These are phyloP conservation scores for Stenolophus ochropezus DNA, from an alignment of 2,888 invertebrate genomes.

Conservation along the genomic window DNA sequence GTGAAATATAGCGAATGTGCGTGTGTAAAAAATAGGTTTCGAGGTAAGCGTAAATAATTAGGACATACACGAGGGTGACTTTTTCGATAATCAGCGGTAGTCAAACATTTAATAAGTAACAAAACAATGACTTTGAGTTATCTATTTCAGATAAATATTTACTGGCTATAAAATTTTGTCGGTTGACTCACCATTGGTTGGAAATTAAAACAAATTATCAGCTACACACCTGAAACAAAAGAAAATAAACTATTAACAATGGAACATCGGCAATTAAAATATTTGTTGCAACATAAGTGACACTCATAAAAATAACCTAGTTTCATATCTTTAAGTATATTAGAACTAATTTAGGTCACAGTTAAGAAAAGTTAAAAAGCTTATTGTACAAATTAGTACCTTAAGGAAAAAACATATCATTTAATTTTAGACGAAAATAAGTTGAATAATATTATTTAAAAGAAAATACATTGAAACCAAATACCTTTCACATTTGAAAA, in stretches of 20 bases:
- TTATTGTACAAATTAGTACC: background rate
- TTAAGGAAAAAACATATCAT: background rate
- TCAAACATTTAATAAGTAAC: background rate
- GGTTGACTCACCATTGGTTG: constrained; percentile 29
- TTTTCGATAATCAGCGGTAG: background rate
- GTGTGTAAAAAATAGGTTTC: constrained; percentile 41
- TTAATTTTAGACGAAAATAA: background rate
- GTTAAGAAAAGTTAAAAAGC: background rate
- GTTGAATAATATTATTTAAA: too few species aligned
- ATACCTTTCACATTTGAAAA: too few species aligned
- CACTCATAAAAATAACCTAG: constrained; percentile 2
- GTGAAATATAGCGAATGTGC: background rate
- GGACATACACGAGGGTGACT: constrained; percentile 14
- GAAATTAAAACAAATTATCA: constrained; percentile 35
- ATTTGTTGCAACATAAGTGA: constrained; percentile 16
- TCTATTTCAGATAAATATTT: constrained; percentile 5
- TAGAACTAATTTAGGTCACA: background rate
- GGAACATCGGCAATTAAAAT: constrained; percentile 10
- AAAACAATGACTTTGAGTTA: constrained; percentile 14
- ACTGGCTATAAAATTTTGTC: constrained; percentile 1
- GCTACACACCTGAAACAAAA: constrained; percentile 53
- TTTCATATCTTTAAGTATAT: constrained; percentile 3
- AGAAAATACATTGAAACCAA: too few species aligned
- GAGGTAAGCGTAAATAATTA: constrained; percentile 42
- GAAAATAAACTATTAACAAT: constrained; percentile 42